These are phyloP conservation scores for Desmophyllum pertusum DNA, from an alignment of 92 coral and sea anemone species.

Conservation along the genomic window DNA sequence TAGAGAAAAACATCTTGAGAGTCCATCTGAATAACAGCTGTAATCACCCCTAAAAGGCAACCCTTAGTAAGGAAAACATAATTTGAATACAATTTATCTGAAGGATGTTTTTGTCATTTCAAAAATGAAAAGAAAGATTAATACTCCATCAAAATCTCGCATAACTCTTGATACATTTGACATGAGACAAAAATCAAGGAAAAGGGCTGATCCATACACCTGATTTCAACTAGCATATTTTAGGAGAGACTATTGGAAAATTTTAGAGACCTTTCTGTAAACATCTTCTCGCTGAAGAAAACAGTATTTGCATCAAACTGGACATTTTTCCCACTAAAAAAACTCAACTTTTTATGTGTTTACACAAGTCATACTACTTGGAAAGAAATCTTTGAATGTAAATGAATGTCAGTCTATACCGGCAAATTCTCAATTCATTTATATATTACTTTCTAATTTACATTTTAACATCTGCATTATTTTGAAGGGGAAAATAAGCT, in stretches of 20 bases:
- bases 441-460: conserved; percentile 26
- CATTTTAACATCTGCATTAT: conserved; percentile 19
- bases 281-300: background rate
- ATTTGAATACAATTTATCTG: conserved; percentile 13
- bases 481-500: background rate
- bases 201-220: background rate
- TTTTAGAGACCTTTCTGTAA: background rate
- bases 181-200: background rate
- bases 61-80: background rate
- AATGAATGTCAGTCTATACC: conserved; percentile 8
- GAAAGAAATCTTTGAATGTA: background rate
- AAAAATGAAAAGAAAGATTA: background rate
- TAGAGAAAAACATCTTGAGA: background rate
- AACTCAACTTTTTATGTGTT: conserved; percentile 5
- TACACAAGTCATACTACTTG: conserved; percentile 7
- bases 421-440: conserved; percentile 15
- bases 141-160: background rate
- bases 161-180: background rate
- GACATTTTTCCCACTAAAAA: conserved; percentile 3
- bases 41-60: background rate
- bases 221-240: background rate
- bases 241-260: background rate
- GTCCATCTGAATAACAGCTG: background rate
- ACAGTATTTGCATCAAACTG: background rate
- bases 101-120: conserved; percentile 13